Evolutionary conservation across 2,888 invertebrate species (phyloP).

Genomic region (Biston stratarius): DNA sequence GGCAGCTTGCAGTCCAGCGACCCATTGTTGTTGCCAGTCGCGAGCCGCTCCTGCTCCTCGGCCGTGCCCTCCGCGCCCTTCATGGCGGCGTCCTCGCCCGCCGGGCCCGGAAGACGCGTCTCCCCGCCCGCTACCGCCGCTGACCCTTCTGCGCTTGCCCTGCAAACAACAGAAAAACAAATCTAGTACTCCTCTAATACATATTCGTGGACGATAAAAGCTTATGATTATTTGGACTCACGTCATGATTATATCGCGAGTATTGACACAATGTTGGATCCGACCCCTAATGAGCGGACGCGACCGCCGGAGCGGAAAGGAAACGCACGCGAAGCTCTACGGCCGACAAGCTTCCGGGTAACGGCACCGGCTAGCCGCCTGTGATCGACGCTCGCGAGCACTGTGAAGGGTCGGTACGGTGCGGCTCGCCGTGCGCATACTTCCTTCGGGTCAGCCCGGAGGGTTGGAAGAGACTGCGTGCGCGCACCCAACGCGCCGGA

Average conservation of each 20-base stretch:
- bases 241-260: slow-evolving; percentile 66
- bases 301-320: slow-evolving; percentile 61
- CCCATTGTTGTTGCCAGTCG: slow-evolving; percentile 89
- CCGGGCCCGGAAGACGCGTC: slow-evolving; percentile 73
- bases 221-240: slow-evolving; percentile 60
- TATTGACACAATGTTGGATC: slow-evolving; percentile 48
- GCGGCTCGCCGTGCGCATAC: slow-evolving; percentile 59
- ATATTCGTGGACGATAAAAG: background rate
- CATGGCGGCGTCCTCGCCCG: slow-evolving; percentile 77
- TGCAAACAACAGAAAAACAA: slow-evolving; percentile 70
- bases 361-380: slow-evolving; percentile 59
- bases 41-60: slow-evolving; percentile 81
- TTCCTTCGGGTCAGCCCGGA: slow-evolving; percentile 56
- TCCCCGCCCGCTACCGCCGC: slow-evolving; percentile 72
- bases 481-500: slow-evolving; percentile 79
- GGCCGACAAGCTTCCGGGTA: slow-evolving; percentile 64
- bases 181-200: slow-evolving; percentile 5
- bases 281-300: slow-evolving; percentile 56
- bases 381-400: slow-evolving; percentile 59
- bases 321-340: slow-evolving; percentile 67
- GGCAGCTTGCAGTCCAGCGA: slow-evolving; percentile 92
- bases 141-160: slow-evolving; percentile 71
- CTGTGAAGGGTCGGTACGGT: slow-evolving; percentile 51
- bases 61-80: slow-evolving; percentile 83
- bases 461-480: slow-evolving; percentile 75